Evolutionary conservation across 2,797 vertebrate genomes (phyloP), one percentile per base, ranked within the genome.

Genomic region (Pangasius djambal): DNA sequence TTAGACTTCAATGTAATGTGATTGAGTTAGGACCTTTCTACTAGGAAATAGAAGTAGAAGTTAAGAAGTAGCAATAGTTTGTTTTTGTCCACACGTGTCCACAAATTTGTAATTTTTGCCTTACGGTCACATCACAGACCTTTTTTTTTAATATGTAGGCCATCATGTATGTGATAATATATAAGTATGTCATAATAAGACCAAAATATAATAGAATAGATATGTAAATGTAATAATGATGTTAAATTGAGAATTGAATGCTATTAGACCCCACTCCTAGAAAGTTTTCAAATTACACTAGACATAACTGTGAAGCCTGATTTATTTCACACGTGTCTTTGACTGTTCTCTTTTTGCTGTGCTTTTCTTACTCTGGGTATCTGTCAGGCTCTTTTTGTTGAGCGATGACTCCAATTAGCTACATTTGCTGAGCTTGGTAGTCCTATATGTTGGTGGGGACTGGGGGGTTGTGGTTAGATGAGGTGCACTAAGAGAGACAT

Each of bases 381-480:
- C 48, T 77, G 52, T 88, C 48, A 86, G 63, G 0, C 75, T 22
- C 6, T 20, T 52, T 83, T 20, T 86, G 52, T 74, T 88, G 44
- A 86, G 18, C 20, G 31, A 78, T 86, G 40, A 70, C 20, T 75
- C 44, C 16, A 3, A 65, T 86, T 79, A 89, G 31, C 31, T 74
- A 74, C 69, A 89, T 83, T 77, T 86, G 70, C 65, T 67, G 84
- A 85, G 85, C 18, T 83, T 67, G 40, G 25, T 48, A 67, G 44
- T 20, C 5, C 44, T 67, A 20, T 69, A n/a, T 84, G 40, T 67
- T 50, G 8, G 1, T 22, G 44, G 1, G 28, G 83, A 50, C 22
- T 83, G 6, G 61, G 15, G 6, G 22, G 5, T 50, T 63, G 5
- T 69, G 44, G 44, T 50, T 2, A 69, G 9, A 20, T 50, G 28